A percentile compares a stretch with the other conserved stretches of the same genome.
These are phyloP conservation scores for Mayetiola destructor DNA, from an alignment of 2,888 invertebrate genomes.

Conservation along the genomic window DNA sequence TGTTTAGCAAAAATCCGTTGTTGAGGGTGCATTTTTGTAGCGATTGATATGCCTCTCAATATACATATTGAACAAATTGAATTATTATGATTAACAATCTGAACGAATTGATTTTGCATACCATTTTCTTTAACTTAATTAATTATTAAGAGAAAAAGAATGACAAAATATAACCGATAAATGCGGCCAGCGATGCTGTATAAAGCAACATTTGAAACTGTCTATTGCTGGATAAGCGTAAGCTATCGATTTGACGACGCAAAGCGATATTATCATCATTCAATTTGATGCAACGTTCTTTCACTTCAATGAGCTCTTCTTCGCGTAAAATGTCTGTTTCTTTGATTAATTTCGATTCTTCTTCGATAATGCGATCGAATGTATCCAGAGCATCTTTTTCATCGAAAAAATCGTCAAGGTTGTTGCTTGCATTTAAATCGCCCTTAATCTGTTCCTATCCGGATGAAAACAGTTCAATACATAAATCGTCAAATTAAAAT, in stretches of 20 bases:
- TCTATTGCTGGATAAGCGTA: conserved; percentile 8
- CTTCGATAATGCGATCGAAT: conserved; percentile 13
- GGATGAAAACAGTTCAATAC: not conserved
- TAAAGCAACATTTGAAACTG: not conserved
- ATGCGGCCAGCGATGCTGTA: conserved; percentile 3
- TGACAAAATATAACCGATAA: conserved; percentile 5
- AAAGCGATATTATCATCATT: conserved; percentile 25
- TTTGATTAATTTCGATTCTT: conserved; percentile 22
- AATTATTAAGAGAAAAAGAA: conserved; percentile 6
- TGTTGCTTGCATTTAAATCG: not conserved
- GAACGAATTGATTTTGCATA: too few species aligned
- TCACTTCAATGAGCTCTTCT: conserved; percentile 33
- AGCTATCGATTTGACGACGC: not conserved
- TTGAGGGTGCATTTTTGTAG: too few species aligned
- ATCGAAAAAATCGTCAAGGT: conserved; percentile 7
- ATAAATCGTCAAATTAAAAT: not conserved
- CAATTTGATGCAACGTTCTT: conserved; percentile 30
- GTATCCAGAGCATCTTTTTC: conserved; percentile 9
- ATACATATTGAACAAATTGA: too few species aligned
- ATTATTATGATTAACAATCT: too few species aligned
- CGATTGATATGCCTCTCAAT: too few species aligned
- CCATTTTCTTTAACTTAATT: too few species aligned
- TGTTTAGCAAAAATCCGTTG: too few species aligned
- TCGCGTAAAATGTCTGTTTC: conserved; percentile 27
- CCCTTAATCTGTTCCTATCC: not conserved